Conservation (phyloP, 2,797 vertebrate genomes). For the Platyrinchus mystaceus region DNA sequence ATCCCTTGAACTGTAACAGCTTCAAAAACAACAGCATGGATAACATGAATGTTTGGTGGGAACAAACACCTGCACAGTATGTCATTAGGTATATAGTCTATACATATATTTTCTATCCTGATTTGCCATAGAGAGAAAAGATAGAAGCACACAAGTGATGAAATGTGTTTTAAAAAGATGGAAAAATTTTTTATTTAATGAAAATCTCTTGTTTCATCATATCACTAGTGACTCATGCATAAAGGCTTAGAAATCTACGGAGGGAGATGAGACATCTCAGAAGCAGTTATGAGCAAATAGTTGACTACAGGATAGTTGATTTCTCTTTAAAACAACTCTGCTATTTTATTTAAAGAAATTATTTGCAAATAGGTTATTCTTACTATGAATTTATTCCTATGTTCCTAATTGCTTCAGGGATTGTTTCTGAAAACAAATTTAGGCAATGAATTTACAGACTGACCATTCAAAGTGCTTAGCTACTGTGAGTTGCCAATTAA, state of each 20-base stretch:
- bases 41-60: not conserved
- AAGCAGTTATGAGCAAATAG: slow-evolving; percentile 8
- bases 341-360: not conserved
- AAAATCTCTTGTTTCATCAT: slow-evolving; percentile 13
- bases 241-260: not conserved
- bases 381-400: not conserved
- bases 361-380: not conserved
- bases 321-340: not conserved
- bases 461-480: not conserved
- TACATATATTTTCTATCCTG: not conserved
- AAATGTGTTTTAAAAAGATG: not conserved
- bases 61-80: not conserved
- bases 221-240: not conserved
- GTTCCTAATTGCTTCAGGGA: not conserved
- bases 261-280: not conserved
- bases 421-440: not conserved
- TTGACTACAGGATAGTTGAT: not conserved
- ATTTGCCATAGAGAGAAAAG: not conserved
- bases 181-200: slow-evolving; percentile 2
- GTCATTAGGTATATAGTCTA: not conserved
- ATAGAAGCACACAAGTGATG: not conserved
- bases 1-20: not conserved
- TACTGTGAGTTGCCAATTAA: not conserved
- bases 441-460: not conserved
- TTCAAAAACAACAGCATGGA: not conserved